These are phyloP conservation scores for Odontamblyopus lacepedii DNA, from an alignment of 2,797 vertebrate species.

Conservation along the genomic window DNA sequence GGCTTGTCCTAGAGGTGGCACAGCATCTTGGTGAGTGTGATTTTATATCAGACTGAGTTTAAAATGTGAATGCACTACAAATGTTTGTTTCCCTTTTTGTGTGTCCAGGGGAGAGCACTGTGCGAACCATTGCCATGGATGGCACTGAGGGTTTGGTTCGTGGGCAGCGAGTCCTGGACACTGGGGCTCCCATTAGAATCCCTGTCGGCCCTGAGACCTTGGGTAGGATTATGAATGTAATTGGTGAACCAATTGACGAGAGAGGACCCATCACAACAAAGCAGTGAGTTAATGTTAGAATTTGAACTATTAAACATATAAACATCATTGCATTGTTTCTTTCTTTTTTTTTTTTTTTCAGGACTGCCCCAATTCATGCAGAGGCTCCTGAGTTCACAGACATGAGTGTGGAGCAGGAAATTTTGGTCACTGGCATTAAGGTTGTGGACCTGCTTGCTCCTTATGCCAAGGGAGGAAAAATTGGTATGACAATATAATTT, in stretches of 20 bases:
- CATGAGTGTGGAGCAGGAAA: conserved; percentile 94
- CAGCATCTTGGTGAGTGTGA: conserved; percentile 75
- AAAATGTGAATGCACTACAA: background rate
- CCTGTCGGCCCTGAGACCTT: conserved; percentile 90
- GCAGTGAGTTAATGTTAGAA: conserved; percentile 18
- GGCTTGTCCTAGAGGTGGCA: conserved; percentile 90
- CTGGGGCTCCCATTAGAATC: conserved; percentile 88
- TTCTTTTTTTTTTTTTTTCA: conserved; percentile 32
- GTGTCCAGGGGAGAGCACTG: conserved; percentile 85
- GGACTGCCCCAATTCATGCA: conserved; percentile 88
- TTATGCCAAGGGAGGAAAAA: conserved; percentile 92
- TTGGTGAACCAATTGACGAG: conserved; percentile 92
- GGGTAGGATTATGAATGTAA: conserved; percentile 94
- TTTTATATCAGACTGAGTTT: background rate
- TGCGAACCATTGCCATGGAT: conserved; percentile 92
- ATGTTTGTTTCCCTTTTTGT: background rate
- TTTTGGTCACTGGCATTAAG: conserved; percentile 92
- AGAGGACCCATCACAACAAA: conserved; percentile 85
- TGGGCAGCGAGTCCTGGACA: conserved; percentile 89
- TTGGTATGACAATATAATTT: conserved; percentile 73
- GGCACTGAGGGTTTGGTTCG: conserved; percentile 92
- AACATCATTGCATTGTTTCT: background rate
- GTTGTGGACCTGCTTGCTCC: conserved; percentile 91
- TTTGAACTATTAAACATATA: background rate
- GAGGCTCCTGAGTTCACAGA: conserved; percentile 89